A percentile compares a stretch with the other conserved stretches of the same genome.
phyloP scores from a whole-genome alignment of 2,113 vertebrate species.

The Mionectes macconnelli region DNA sequence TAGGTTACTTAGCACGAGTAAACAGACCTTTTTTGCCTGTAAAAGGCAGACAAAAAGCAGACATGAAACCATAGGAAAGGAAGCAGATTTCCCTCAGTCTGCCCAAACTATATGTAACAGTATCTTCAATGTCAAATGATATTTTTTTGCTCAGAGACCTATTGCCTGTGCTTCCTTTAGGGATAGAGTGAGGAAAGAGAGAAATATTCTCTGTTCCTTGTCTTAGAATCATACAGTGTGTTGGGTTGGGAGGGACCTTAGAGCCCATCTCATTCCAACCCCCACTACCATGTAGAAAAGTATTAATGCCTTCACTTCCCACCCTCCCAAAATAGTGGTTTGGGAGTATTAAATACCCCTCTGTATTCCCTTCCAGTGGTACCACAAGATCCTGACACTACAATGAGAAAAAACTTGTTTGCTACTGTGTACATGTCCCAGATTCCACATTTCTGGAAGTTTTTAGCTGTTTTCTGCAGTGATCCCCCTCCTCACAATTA shows the following conservation, averaged over 20 bases:
- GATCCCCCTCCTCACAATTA: background rate
- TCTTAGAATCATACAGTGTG: background rate
- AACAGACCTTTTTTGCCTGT: background rate
- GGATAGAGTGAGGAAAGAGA: background rate
- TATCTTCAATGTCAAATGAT: background rate
- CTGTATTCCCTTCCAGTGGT: background rate
- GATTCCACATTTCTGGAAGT: background rate
- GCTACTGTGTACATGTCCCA: background rate
- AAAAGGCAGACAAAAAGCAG: constrained; percentile 37
- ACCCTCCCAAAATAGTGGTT: background rate
- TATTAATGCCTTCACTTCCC: background rate
- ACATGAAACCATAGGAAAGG: background rate
- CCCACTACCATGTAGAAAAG: background rate
- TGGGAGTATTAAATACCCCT: background rate
- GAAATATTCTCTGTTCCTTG: background rate
- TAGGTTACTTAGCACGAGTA: background rate
- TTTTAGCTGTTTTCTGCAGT: background rate
- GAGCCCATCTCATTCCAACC: background rate
- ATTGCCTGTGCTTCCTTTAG: background rate
- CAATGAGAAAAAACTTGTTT: background rate
- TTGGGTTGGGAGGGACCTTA: background rate
- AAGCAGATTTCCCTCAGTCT: background rate
- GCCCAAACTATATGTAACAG: background rate
- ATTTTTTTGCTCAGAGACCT: background rate
- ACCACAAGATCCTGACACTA: background rate